A percentile compares a stretch with the other conserved stretches of the same genome.
phyloP scores from a whole-genome alignment of 2,113 vertebrate genomes.

The Anser brachyrhynchus region DNA sequence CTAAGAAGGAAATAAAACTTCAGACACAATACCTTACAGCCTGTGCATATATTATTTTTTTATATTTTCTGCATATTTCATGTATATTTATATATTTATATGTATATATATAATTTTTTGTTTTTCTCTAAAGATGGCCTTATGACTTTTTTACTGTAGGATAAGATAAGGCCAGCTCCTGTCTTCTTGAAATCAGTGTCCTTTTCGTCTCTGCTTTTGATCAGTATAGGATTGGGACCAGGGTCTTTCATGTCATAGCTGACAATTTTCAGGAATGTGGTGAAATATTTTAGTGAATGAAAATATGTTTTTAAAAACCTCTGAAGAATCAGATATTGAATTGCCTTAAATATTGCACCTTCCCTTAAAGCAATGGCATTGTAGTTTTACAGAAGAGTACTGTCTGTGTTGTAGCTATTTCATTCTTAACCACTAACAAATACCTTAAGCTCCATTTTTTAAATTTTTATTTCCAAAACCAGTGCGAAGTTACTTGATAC shows the following conservation, averaged over 20 bases:
- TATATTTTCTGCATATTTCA: background rate
- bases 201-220: background rate
- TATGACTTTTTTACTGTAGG: background rate
- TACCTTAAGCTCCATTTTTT: background rate
- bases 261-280: background rate
- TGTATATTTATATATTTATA: background rate
- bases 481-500: background rate
- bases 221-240: background rate
- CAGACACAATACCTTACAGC: background rate
- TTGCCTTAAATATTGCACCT: background rate
- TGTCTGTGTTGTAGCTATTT: background rate
- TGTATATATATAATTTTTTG: background rate
- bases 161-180: background rate
- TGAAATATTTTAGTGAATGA: background rate
- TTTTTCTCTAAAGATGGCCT: background rate
- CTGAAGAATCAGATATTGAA: background rate
- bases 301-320: background rate
- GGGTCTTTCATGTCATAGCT: background rate
- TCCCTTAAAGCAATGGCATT: background rate
- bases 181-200: background rate
- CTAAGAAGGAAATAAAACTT: background rate
- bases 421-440: background rate
- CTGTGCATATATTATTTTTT: background rate
- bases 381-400: background rate
- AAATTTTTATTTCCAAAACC: background rate